These are phyloP conservation scores for Galerucella calmariensis DNA, from an alignment of 2,888 invertebrate genomes.

Conservation along the genomic window DNA sequence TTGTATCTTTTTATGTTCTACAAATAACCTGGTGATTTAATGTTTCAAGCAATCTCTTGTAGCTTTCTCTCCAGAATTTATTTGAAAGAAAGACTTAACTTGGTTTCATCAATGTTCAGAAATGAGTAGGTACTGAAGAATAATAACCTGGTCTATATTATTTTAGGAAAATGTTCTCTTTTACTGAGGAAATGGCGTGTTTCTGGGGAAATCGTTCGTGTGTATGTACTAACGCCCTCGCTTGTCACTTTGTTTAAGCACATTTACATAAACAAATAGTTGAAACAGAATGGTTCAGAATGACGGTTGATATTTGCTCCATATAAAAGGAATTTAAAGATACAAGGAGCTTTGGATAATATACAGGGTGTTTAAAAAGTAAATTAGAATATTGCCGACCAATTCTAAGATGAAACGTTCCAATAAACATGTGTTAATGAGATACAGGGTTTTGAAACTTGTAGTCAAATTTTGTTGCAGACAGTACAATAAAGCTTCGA, in stretches of 20 bases:
- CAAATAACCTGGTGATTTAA: too few relatives aligned
- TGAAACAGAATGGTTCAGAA: constrained; percentile 33
- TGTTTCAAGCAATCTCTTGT: too few relatives aligned
- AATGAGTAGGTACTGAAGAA: neutral
- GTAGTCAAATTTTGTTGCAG: constrained; percentile 7
- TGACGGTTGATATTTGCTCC: constrained; percentile 24
- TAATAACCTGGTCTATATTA: constrained; percentile 5
- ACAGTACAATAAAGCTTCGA: constrained; percentile 14
- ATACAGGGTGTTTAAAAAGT: too few relatives aligned
- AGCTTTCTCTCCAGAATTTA: too few relatives aligned
- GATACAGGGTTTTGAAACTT: neutral
- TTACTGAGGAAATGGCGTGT: constrained; percentile 19
- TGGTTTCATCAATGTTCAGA: neutral
- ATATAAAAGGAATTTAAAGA: constrained; percentile 20
- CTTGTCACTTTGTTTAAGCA: constrained; percentile 43
- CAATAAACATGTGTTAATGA: too few relatives aligned
- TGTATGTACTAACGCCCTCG: constrained; percentile 36
- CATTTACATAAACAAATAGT: constrained; percentile 46
- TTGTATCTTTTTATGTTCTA: too few relatives aligned
- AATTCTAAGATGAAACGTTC: too few relatives aligned
- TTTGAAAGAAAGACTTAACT: too few relatives aligned
- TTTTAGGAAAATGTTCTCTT: constrained; percentile 1
- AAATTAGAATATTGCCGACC: too few relatives aligned
- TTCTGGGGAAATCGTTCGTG: constrained; percentile 32
- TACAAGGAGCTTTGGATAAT: neutral